Evolutionary conservation across 1,140 invertebrate genomes (phyloP), one percentile per base, ranked within the genome.

Genomic region (Pantala flavescens): DNA sequence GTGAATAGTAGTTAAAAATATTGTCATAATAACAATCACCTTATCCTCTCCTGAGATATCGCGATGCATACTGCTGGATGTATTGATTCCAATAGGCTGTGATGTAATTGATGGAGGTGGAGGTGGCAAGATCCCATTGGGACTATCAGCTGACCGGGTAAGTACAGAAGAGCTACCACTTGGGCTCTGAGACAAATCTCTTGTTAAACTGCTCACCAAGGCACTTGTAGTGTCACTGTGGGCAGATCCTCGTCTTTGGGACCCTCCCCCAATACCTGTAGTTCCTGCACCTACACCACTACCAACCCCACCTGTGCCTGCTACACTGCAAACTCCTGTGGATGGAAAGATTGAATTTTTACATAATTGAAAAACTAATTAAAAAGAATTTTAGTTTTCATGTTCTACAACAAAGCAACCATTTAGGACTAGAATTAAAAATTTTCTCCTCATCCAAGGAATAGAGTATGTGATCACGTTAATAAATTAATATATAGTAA

Each of bases 211-310:
- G 79, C 86, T 88, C 7, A 89, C 86, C 77, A 89, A 81, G 74
- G 87, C 88, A 81, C 87, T 88, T 36, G 49, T 63, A 7, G 88
- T 89, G 77, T 90, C 88, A 76, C 87, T 89, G 77, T 88, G 87
- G 19, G 87, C 87, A 12, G 87, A 88, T 73, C 86, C 85, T 28
- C 87, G 81, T 75, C 86, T 81, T 77, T 84, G 83, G 19, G 83
- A 85, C 19, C 49, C 49, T 19, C 49, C 49, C n/a, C 49, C 49
- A 19, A 16, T 21, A 63, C 49, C 49, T 63, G 16, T 21, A 19
- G 16, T 21, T 63, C 49, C 49, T 63, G 16, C 49, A 7, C 49
- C 49, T 3, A 63, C 12, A 63, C 49, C 49, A 63, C 49, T 63
- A 7, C 49, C 49, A 9, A 28, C n/a, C 43, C 43, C 43, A 21